Base-by-base conservation (phyloP, 53 echinoderm and acorn worm genomes). In the Echinometra lucunter region DNA sequence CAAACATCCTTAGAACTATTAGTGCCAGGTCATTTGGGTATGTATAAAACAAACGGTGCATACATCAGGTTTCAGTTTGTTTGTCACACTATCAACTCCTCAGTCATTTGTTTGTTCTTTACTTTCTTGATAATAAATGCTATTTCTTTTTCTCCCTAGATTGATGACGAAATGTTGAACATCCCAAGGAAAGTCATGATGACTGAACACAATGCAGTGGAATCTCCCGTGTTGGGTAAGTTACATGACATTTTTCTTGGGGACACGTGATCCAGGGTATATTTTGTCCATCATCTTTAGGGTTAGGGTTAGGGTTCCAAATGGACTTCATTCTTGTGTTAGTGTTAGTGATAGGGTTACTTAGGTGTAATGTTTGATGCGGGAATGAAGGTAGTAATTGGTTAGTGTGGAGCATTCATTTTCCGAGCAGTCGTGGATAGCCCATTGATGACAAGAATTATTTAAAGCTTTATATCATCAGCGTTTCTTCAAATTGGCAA, bases 101-200 rank as follows among this genome's bases (percentile, higher is more conserved):
- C 63, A 69, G 32, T 32, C 15, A 69, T 69, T 63, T 69, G 32
- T 69, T 69, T 32, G 18, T 66, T 69, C 0, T 11, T 11, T 11
- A 63, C 25, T 19, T 27, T 34, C 35, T n/a, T 72, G 32, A 21
- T 42, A 78, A 40, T 78, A 0, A 42, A 5, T 49, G 25, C 47
- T 49, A 45, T 53, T 12, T 38, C 47, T 85, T 89, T 58, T 37
- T 35, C 37, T 38, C 21, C 13, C 82, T 91, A 98, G 98, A 95
- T 95, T 56, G 96, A 98, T 74, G 97, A 98, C 60, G 94, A 95
- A 35, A 92, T 98, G 27, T 82, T 98, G 82, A 78, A 93, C 23
- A 96, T 98, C 55, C 98, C 97, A 60, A 95, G 99, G 91, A 98
- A 96, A 81, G 81, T 98, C 13, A 98, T 98, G 96, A 94, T 98